Base-by-base conservation (phyloP, 1,140 invertebrate species). In the Drosophila miranda region DNA sequence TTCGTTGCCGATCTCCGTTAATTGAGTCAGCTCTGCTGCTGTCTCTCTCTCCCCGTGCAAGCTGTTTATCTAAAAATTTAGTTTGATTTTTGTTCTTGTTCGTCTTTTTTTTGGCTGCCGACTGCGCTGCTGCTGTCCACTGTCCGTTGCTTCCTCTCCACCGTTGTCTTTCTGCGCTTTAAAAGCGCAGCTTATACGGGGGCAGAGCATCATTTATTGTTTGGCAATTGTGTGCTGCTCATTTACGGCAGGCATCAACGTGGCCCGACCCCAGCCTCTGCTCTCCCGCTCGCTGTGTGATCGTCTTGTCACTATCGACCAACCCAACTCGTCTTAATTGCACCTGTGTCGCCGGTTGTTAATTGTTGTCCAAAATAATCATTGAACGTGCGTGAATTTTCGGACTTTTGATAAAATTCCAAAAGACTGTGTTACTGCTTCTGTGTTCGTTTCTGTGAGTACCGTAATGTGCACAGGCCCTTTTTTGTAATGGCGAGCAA, bases 141-240 rank as follows among this genome's bases (percentile, higher is more conserved):
- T 13, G 34, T 13, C 34, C 34, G 9, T 9, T 34, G 34, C 13
- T 38, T 11, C 34, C 34, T 38, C 26, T 54, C 46, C 14, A 42
- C 26, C 44, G 6, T 19, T 28, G 13, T 34, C 30, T 16, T 28
- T 28, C 26, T 51, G 58, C 42, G 45, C 53, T 41, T 82, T 73
- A 75, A 71, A 83, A 82, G 75, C 75, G 75, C 79, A 78, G 72
- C 56, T 79, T 79, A 59, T 66, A 71, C 41, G 46, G 44, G 58
- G 60, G 53, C 49, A 41, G 45, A 45, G 52, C 58, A 59, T 78
- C 64, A 82, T 73, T 81, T 84, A 60, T 57, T 46, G 61, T 66
- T 21, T 51, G 57, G 48, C 43, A 60, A 57, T 48, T 57, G 71
- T 49, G 71, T 49, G 58, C 44, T 43, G 38, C 53, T 69, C 52